Conservation (phyloP, 2,888 invertebrate genomes). For the Elaeidobius kamerunicus region DNA sequence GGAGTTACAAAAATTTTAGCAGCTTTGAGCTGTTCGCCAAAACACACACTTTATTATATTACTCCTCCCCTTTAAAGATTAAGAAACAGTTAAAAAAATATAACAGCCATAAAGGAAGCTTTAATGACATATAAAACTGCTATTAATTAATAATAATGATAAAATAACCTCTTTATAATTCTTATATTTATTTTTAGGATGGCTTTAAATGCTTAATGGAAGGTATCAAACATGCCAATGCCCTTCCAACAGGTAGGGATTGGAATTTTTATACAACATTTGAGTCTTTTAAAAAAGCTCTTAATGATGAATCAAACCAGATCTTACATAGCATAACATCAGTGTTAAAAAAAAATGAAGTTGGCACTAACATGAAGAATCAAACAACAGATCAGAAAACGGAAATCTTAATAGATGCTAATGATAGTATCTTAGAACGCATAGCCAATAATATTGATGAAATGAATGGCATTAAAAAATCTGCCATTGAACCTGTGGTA, state of each 20-base stretch:
- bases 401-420: slow-evolving; percentile 77
- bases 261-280: slow-evolving; percentile 75
- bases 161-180: too few relatives aligned
- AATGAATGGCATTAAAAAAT: slow-evolving; percentile 58
- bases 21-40: too few relatives aligned
- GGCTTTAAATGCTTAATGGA: slow-evolving; percentile 64
- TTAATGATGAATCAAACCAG: slow-evolving; percentile 61
- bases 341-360: slow-evolving; percentile 55
- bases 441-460: slow-evolving; percentile 73
- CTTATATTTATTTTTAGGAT: too few relatives aligned
- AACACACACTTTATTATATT: too few relatives aligned
- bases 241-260: slow-evolving; percentile 67
- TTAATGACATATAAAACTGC: too few relatives aligned
- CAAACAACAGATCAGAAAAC: slow-evolving; percentile 63
- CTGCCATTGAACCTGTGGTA: slow-evolving; percentile 52
- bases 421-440: slow-evolving; percentile 79
- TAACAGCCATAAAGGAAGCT: too few relatives aligned
- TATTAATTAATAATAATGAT: too few relatives aligned
- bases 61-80: too few relatives aligned
- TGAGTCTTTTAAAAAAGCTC: slow-evolving; percentile 66
- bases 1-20: too few relatives aligned
- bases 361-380: slow-evolving; percentile 56
- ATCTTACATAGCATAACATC: slow-evolving; percentile 60
- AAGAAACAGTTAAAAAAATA: too few relatives aligned
- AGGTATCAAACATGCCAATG: slow-evolving; percentile 68